Base-by-base conservation (phyloP, 2,797 vertebrate species). In the Rhynchotus rufescens region DNA sequence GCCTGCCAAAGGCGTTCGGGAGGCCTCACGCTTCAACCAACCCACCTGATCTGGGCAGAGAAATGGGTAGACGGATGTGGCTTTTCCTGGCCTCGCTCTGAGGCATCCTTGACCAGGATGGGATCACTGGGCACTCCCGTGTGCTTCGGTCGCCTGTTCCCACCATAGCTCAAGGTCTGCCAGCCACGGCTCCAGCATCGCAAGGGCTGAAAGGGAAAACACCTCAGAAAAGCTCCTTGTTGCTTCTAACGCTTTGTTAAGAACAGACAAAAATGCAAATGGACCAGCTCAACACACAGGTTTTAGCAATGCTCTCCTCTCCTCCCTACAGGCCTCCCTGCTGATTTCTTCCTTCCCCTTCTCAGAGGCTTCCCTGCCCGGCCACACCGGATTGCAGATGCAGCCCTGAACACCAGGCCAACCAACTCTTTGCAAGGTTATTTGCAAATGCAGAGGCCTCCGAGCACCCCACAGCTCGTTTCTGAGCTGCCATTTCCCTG, bases 351-450 rank as follows among this genome's bases (percentile, higher is more conserved):
- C 64, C 45, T 61, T 47, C 22, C 47, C 23, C 23, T 49, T 49
- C 26, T 26, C 8, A 0, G n/a, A 51, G 26, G 45, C 30, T 36
- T 25, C 42, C 47, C 38, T 23, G 4, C 12, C 1, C 2, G 1
- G 0, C 30, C 12, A 8, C 34, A 10, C 8, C 11, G 47, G 25
- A 28, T 52, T 7, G 13, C 10, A 0, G 3, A 1, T 3, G 12
- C 8, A 74, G 15, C 45, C 17, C 25, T 40, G 34, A 69, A 72
- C 67, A 5, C 16, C 36, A 56, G 9, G 15, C 12, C 12, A 72
- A 45, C 13, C 44, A 66, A 61, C n/a, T 9, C 42, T 14, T 36
- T 19, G 6, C 3, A 5, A 51, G 21, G 34, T 15, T 28, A 10
- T 74, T 61, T 22, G 20, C 32, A 44, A 76, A 62, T 6, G 22